A percentile compares a stretch with the other conserved stretches of the same genome.
phyloP scores from a whole-genome alignment of 2,888 invertebrate genomes.

The Thalpophila matura region DNA sequence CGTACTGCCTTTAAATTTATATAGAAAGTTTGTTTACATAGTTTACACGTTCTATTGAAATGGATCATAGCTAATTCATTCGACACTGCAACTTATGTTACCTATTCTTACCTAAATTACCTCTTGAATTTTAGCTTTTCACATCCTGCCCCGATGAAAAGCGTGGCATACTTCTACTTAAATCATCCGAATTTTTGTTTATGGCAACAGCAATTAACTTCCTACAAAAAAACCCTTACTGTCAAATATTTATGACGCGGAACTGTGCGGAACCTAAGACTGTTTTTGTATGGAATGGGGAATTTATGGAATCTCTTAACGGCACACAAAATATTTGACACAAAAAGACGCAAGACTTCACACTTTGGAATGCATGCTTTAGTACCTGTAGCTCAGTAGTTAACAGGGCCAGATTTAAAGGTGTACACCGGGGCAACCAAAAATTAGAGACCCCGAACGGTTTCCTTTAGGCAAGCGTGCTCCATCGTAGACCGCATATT shows the following conservation, averaged over 20 bases:
- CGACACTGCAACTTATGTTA: not conserved
- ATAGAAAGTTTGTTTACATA: no score
- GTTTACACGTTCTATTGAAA: no score
- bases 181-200: slow-evolving; percentile 58
- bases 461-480: no score
- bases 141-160: slow-evolving; percentile 46
- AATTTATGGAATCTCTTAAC: slow-evolving; percentile 58
- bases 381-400: slow-evolving; percentile 9
- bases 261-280: slow-evolving; percentile 63
- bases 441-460: no score
- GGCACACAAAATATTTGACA: slow-evolving; percentile 56
- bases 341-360: slow-evolving; percentile 54
- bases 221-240: slow-evolving; percentile 47
- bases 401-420: no score
- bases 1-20: no score
- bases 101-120: not conserved
- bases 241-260: slow-evolving; percentile 65
- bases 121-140: slow-evolving; percentile 7
- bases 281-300: slow-evolving; percentile 50
- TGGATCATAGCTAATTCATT: not conserved
- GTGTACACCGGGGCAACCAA: no score
- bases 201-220: slow-evolving; percentile 60
- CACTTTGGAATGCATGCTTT: slow-evolving; percentile 37
- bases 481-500: no score
- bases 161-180: slow-evolving; percentile 32